These are phyloP conservation scores for Netelia fuscicornis DNA, from an alignment of 2,888 invertebrate genomes.

Conservation along the genomic window DNA sequence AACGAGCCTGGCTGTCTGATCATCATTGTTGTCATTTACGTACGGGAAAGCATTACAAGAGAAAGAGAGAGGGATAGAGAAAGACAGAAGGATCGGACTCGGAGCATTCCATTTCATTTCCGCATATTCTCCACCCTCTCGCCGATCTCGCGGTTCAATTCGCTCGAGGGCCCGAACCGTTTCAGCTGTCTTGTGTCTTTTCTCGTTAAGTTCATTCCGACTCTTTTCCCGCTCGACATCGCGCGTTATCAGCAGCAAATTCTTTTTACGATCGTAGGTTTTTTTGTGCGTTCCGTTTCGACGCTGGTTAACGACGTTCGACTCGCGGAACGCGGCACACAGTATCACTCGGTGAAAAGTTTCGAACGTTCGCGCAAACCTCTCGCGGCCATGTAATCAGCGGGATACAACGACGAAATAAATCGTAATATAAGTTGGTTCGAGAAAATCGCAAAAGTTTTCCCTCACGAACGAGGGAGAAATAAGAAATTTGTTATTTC, in stretches of 20 bases:
- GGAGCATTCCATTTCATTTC: conserved; percentile 67
- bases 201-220: conserved; percentile 57
- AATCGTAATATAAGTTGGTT: too few species aligned
- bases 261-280: conserved; percentile 22
- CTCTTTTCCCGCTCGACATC: conserved; percentile 20
- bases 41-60: conserved; percentile 62
- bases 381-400: too few species aligned
- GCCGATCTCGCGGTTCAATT: conserved; percentile 60
- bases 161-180: conserved; percentile 66
- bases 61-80: conserved; percentile 32
- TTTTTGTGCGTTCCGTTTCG: not conserved
- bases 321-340: too few species aligned
- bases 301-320: not conserved
- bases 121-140: conserved; percentile 56
- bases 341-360: too few species aligned
- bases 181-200: conserved; percentile 63
- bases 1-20: conserved; percentile 73
- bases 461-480: too few species aligned
- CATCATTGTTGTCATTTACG: conserved; percentile 78
- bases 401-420: too few species aligned
- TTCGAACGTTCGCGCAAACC: too few species aligned
- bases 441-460: too few species aligned
- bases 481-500: not conserved
- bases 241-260: conserved; percentile 31
- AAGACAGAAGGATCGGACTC: conserved; percentile 62